A percentile compares a stretch with the other conserved stretches of the same genome.
Evolutionary conservation across 2,113 vertebrate genomes (phyloP).

Genomic region (western clawed frog (Xenopus tropicalis)): DNA sequence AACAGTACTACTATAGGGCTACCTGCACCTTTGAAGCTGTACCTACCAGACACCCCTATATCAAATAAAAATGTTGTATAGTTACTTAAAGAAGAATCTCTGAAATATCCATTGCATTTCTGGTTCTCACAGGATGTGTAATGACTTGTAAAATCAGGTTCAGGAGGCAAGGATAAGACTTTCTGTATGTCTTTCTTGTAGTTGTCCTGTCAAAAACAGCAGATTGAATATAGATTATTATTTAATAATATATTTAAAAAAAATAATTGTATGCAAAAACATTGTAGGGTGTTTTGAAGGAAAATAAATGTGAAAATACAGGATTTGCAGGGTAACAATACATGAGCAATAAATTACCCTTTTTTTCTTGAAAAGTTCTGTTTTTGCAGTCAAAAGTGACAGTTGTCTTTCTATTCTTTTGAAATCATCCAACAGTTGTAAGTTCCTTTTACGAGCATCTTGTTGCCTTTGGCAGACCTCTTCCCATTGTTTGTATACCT

Average conservation of each 20-base stretch:
- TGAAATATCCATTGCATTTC: too few species aligned
- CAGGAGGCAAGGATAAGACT: background rate
- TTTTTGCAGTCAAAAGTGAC: slow-evolving; percentile 1
- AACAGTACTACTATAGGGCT: too few species aligned
- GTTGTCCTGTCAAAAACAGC: background rate
- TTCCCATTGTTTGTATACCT: background rate
- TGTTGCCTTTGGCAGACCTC: slow-evolving; percentile 3
- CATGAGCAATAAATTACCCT: background rate
- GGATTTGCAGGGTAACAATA: background rate
- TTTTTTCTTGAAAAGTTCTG: background rate
- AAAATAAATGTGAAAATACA: background rate
- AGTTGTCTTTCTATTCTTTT: slow-evolving; percentile 1
- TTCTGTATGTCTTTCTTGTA: background rate
- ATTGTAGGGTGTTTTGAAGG: background rate
- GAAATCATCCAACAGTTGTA: background rate
- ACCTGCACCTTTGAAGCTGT: too few species aligned
- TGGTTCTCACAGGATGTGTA: too few species aligned
- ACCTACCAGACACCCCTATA: too few species aligned
- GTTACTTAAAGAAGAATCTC: background rate
- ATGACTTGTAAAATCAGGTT: background rate
- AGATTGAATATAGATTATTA: too few species aligned
- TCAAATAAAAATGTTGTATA: too few species aligned
- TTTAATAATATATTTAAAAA: too few species aligned
- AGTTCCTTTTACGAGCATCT: slow-evolving; percentile 1
- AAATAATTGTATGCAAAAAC: too few species aligned